Evolutionary conservation across 1,140 invertebrate species (phyloP), one percentile per base, ranked within the genome.

Genomic region (Doryteuthis pealeii): DNA sequence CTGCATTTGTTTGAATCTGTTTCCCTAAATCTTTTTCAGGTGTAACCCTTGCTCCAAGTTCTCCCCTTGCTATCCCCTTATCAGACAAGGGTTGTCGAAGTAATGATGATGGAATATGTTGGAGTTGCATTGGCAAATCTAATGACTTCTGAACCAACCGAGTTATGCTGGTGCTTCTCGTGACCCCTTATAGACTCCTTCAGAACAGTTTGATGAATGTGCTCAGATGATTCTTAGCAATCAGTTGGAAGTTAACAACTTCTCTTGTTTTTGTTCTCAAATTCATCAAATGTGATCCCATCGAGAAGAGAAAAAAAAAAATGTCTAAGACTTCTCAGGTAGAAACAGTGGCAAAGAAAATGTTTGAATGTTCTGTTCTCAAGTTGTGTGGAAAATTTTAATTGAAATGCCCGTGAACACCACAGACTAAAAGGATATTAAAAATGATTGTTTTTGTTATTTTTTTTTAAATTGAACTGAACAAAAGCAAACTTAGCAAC

Each of bases 71-170:
- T 12, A 69, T 62, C 74, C 54, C 76, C 75, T 70, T 73, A 72
- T 74, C 66, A 33, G 40, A 45, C 71, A 78, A 76, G 31, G 54
- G 10, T 62, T 62, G 54, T 62, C 54, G 54, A 62, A 80, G 73
- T 30, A 77, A 67, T 35, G 84, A 71, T 77, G n/a, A 78, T 74
- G 93, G 90, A 91, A 90, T 92, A 85, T 73, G 74, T 77, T 28
- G 82, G 84, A 71, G 82, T 85, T 32, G 78, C 82, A 31, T 74
- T 87, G 1, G 84, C 82, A 18, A n/a, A n/a, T 88, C 86, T 5
- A 79, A 77, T 18, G 82, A 32, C 76, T 78, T 75, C 71, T 77
- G 81, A 84, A 72, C 76, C 84, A 65, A 81, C n/a, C n/a, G n/a
- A n/a, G n/a, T n/a, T n/a, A n/a, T n/a, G 80, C 22, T 87, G n/a